Base-by-base conservation (phyloP, 2,113 vertebrate genomes). In the Pandion haliaetus region DNA sequence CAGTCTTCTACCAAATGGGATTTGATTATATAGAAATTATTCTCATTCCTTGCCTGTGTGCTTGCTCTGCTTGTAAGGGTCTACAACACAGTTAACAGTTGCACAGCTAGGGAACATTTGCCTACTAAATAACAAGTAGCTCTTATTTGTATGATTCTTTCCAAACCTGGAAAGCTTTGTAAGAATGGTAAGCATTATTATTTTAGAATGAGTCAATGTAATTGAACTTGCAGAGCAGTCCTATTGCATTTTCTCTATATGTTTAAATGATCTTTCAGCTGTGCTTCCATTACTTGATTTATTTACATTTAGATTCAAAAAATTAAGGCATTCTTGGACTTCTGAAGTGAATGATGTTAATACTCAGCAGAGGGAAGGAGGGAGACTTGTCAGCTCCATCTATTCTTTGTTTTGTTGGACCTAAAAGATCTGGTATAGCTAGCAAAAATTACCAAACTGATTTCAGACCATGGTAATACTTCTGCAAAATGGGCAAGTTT, bases 271-370 rank as follows among this genome's bases (percentile, higher is more conserved):
- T 95, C 18, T 8, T 72, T 97, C 47, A n/a, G 55, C 88, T 97
- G 86, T 50, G 52, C 73, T 95, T 95, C 55, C 25, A 50, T 87
- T 77, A 79, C 85, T 94, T 90, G 82, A 28, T 85, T 95, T 96
- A 95, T 93, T 96, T 97, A 96, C 78, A 97, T 95, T 97, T 94
- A 97, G 58, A 88, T 96, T 90, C 8, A 95, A 97, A 95, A 91
- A 92, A 74, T 84, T 20, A 93, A 95, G 82, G 85, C 40, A 29
- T 57, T 95, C 34, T 85, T 95, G 81, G 82, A 83, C 63, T 76
- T 77, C 32, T 83, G 70, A 95, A 90, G 28, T 84, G 54, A 95
- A 85, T 93, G 36, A 70, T 86, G 81, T 73, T 90, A 93, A 91
- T 62, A 58, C 14, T 82, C 72, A 90, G 23, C 24, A 91, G 36